Evolutionary conservation across 2,888 invertebrate species (phyloP).

Genomic region (Metacarcinus magister): DNA sequence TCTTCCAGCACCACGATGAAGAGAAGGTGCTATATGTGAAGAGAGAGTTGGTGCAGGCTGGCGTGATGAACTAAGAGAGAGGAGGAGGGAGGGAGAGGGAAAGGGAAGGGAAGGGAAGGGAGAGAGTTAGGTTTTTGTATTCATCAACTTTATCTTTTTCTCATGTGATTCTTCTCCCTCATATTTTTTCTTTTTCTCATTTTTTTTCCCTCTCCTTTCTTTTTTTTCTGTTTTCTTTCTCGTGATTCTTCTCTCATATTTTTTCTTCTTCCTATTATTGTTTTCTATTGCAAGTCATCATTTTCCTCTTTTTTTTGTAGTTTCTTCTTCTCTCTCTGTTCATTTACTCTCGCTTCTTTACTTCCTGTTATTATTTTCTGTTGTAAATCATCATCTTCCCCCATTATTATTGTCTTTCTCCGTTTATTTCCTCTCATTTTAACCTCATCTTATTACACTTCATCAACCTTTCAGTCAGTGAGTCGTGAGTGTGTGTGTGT

Average conservation of each 20-base stretch:
- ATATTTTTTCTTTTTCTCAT: neutral
- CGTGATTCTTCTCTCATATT: neutral
- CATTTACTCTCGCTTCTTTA: neutral
- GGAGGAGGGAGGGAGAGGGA: neutral
- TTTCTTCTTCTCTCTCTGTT: neutral
- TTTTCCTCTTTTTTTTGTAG: neutral
- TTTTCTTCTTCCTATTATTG: neutral
- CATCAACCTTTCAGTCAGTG: too few relatives aligned
- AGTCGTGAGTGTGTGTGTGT: too few relatives aligned
- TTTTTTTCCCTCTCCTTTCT: neutral
- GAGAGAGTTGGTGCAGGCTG: conserved; percentile 15
- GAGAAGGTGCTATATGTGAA: conserved; percentile 62
- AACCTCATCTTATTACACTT: too few relatives aligned
- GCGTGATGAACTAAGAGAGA: neutral
- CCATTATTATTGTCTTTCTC: neutral
- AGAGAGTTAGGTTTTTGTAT: neutral
- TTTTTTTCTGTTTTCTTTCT: neutral
- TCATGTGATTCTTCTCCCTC: neutral
- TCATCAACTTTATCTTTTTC: neutral
- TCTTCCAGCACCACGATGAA: neutral
- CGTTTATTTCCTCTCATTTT: neutral
- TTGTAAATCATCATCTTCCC: neutral
- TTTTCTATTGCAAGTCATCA: neutral
- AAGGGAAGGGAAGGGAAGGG: neutral
- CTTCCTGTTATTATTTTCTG: neutral